Conservation (phyloP, 1,140 invertebrate species). For the Ceratosolen fusciceps region DNA sequence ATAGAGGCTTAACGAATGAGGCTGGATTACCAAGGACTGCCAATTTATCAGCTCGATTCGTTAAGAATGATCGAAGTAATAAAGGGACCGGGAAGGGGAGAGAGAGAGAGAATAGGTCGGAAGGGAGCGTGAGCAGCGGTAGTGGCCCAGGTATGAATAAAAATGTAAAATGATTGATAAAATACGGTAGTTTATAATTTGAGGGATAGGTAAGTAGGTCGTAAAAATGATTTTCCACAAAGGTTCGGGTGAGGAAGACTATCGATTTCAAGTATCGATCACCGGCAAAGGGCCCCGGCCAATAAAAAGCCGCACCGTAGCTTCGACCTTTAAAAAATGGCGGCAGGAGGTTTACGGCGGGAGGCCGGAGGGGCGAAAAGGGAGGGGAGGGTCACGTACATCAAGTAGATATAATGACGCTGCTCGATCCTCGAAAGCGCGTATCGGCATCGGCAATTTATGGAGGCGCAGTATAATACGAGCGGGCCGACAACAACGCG, state of each 20-base stretch:
- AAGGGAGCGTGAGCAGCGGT: background rate
- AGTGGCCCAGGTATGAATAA: background rate
- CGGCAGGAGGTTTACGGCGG: too few relatives aligned
- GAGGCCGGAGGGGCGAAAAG: too few relatives aligned
- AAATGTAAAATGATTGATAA: background rate
- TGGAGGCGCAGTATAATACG: background rate
- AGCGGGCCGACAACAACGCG: background rate
- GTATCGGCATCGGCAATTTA: constrained; percentile 38
- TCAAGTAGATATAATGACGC: constrained; percentile 10
- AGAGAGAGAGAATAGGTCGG: background rate
- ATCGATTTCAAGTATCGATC: background rate
- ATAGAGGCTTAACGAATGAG: too few relatives aligned
- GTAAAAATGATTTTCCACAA: background rate
- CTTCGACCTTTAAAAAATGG: too few relatives aligned
- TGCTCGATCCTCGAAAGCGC: constrained; percentile 14
- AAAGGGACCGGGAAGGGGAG: background rate
- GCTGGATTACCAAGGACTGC: too few relatives aligned
- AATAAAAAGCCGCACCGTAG: background rate
- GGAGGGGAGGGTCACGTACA: constrained; percentile 3
- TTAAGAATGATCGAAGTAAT: background rate
- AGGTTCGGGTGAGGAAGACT: background rate
- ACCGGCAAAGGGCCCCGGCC: background rate
- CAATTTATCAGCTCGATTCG: too few relatives aligned
- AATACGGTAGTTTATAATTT: background rate
- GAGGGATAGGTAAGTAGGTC: background rate